These are phyloP conservation scores for Aphaenogaster rudis DNA, from an alignment of 1,140 invertebrate species.

Conservation along the genomic window DNA sequence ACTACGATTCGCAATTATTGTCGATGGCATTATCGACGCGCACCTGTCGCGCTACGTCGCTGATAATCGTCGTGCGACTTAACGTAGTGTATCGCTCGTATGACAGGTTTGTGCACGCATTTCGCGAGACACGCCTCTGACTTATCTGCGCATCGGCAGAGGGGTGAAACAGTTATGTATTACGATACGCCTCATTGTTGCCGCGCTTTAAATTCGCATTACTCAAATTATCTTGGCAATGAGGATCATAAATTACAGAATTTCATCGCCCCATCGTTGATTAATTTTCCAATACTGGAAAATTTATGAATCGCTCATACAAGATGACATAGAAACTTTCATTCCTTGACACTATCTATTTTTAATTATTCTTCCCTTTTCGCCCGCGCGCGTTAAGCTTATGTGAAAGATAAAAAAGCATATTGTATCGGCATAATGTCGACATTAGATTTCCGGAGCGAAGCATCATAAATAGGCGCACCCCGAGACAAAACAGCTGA, in stretches of 20 bases:
- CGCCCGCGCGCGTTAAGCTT: neutral
- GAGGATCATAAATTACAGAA: slow-evolving; percentile 45
- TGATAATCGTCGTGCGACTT: slow-evolving; percentile 82
- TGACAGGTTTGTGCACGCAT: slow-evolving; percentile 70
- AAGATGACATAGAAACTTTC: neutral
- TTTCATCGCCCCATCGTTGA: slow-evolving; percentile 49
- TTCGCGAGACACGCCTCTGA: slow-evolving; percentile 41
- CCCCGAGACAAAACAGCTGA: slow-evolving; percentile 84
- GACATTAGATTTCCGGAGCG: slow-evolving; percentile 78
- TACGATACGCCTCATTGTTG: slow-evolving; percentile 41
- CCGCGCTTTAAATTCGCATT: slow-evolving; percentile 57
- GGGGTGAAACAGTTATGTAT: slow-evolving; percentile 39
- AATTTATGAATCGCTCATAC: slow-evolving; percentile 16
- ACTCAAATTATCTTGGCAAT: slow-evolving; percentile 46
- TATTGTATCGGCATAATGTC: slow-evolving; percentile 78
- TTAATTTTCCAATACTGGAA: slow-evolving; percentile 24
- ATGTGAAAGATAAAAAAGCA: slow-evolving; percentile 15
- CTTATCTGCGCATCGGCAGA: slow-evolving; percentile 46
- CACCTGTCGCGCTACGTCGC: slow-evolving; percentile 80
- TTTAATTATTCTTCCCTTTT: neutral
- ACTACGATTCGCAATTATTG: slow-evolving; percentile 84
- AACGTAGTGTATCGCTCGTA: slow-evolving; percentile 76
- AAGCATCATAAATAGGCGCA: slow-evolving; percentile 82
- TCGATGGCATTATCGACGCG: slow-evolving; percentile 81
- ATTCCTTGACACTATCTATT: neutral